phyloP scores from a whole-genome alignment of 2,797 vertebrate genomes.

The Momotus momota region DNA sequence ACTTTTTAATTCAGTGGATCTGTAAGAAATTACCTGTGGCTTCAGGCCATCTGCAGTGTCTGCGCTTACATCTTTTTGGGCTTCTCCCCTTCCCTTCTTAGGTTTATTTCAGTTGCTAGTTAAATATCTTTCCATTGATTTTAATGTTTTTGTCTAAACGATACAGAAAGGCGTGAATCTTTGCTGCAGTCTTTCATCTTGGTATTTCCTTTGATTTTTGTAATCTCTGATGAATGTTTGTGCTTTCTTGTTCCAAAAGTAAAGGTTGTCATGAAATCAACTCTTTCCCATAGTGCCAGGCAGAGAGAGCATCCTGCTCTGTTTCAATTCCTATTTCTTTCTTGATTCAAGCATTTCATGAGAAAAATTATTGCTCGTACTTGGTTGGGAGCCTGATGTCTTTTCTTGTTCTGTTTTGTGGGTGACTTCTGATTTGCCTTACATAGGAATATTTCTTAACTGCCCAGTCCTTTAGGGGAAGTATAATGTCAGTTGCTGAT shows the following conservation, averaged over 20 bases:
- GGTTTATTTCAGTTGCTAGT: neutral
- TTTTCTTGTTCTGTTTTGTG: neutral
- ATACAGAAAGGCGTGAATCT: neutral
- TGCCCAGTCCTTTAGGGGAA: neutral
- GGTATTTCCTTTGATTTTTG: constrained; percentile 24
- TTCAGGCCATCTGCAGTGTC: neutral
- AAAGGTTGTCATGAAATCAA: neutral
- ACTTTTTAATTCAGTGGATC: neutral
- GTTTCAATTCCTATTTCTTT: constrained; percentile 21
- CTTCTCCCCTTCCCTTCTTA: neutral
- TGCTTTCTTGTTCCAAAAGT: constrained; percentile 4
- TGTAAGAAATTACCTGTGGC: neutral
- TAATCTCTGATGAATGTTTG: neutral
- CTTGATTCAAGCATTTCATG: neutral
- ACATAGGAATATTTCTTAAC: neutral
- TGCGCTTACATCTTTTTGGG: neutral
- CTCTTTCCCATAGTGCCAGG: neutral
- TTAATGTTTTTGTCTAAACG: neutral
- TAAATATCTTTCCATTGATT: neutral
- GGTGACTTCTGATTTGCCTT: neutral
- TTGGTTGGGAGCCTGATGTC: neutral
- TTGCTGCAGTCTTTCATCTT: neutral
- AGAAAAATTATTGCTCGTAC: neutral
- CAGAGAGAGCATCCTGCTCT: neutral
- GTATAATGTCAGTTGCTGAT: neutral